Percentiles rank a stretch among this genome's conserved stretches.
phyloP scores from a whole-genome alignment of 2,888 invertebrate species.

The Podotricha telesiphe region DNA sequence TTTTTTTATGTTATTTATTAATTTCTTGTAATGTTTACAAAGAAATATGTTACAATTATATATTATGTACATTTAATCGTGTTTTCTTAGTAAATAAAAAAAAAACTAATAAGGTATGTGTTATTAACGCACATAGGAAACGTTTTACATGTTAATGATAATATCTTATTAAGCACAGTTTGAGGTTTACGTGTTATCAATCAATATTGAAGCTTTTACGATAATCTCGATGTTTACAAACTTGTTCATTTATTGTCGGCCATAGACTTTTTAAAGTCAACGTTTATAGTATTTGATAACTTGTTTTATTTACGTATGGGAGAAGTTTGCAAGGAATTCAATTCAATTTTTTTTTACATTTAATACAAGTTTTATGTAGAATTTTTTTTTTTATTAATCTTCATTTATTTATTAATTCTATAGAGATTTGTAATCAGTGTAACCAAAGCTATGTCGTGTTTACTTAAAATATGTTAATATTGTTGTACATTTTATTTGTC shows the following conservation, averaged over 20 bases:
- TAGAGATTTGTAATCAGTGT: slow-evolving; percentile 33
- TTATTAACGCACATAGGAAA: not conserved
- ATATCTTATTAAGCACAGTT: not conserved
- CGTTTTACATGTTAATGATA: not conserved
- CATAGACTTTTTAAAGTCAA: not conserved
- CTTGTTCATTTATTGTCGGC: not conserved
- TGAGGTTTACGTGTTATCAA: not conserved
- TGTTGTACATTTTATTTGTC: slow-evolving; percentile 36
- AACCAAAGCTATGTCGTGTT: slow-evolving; percentile 22
- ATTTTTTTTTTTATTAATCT: too few relatives aligned
- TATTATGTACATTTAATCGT: slow-evolving; percentile 6
- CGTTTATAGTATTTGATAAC: not conserved
- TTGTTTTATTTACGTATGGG: not conserved
- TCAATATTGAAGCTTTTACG: not conserved
- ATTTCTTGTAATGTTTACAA: slow-evolving; percentile 20
- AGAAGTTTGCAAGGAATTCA: not conserved
- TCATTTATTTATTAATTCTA: slow-evolving; percentile 21
- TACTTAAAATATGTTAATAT: slow-evolving; percentile 28
- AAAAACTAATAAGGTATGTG: not conserved
- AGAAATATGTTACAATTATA: not conserved
- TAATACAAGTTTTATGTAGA: slow-evolving; percentile 2
- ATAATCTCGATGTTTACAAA: not conserved
- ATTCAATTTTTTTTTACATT: not conserved
- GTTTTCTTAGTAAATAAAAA: not conserved
- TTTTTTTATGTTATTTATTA: slow-evolving; percentile 25